Conservation (phyloP, 2,888 invertebrate genomes). For the Drosophila lutescens region DNA sequence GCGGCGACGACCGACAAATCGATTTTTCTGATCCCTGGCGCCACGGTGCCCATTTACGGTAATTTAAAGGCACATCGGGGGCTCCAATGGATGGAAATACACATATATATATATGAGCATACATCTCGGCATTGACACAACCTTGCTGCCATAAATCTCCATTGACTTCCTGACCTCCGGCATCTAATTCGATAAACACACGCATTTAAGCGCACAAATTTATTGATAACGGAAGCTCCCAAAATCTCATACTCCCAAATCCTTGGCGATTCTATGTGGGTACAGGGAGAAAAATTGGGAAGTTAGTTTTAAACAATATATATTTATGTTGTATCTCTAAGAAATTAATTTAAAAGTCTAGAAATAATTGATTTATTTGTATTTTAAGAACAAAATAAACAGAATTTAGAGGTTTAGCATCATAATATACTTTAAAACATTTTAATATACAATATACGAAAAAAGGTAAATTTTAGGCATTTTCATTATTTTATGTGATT, state of each 20-base stretch:
- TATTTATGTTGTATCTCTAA: no score
- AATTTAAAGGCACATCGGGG: constrained; percentile 64
- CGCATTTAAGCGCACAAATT: constrained; percentile 69
- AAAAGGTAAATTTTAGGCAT: no score
- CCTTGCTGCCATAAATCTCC: constrained; percentile 30
- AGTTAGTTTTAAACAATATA: no score
- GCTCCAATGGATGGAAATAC: constrained; percentile 2
- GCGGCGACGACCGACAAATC: constrained; percentile 76
- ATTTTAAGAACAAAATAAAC: no score
- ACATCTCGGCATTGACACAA: constrained; percentile 32
- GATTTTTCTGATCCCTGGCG: constrained; percentile 71
- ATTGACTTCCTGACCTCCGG: constrained; percentile 41
- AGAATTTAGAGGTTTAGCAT: no score
- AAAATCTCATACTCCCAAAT: constrained; percentile 30
- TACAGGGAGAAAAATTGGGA: constrained; percentile 1
- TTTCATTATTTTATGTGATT: no score
- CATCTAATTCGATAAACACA: constrained; percentile 70
- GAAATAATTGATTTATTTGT: no score
- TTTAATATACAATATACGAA: no score
- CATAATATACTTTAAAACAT: no score
- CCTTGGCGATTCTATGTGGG: neutral
- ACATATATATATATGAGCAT: neutral
- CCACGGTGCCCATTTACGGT: constrained; percentile 71
- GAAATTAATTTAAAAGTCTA: no score
- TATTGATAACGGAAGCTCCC: constrained; percentile 68